These are phyloP conservation scores for Archips crataeganus DNA, from an alignment of 2,888 invertebrate species.

Conservation along the genomic window DNA sequence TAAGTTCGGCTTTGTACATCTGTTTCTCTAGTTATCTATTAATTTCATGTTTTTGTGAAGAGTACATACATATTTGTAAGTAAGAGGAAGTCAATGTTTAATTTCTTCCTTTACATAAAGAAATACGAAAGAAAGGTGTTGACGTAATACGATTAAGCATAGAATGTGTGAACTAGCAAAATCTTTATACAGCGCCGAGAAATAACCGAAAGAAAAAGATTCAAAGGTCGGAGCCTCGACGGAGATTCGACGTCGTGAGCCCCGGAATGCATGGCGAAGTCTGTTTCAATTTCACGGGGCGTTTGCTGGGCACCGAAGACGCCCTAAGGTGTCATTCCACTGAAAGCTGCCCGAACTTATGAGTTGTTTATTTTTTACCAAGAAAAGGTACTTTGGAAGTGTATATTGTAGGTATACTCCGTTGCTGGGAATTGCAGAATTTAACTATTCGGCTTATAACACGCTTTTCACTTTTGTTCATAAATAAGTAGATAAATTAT, in stretches of 20 bases:
- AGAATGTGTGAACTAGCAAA: slow-evolving; percentile 12
- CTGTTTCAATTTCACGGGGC: slow-evolving; percentile 84
- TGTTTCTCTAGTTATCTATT: too few relatives aligned
- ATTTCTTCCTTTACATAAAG: background rate
- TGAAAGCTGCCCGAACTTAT: slow-evolving; percentile 74
- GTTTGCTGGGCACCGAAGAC: slow-evolving; percentile 81
- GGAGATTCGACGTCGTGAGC: slow-evolving; percentile 60
- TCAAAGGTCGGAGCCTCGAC: slow-evolving; percentile 54
- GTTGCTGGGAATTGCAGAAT: background rate
- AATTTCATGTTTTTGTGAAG: too few relatives aligned
- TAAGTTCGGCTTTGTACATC: too few relatives aligned
- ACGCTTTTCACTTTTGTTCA: too few relatives aligned
- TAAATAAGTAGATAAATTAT: too few relatives aligned
- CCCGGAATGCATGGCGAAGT: slow-evolving; percentile 66
- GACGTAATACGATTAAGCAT: background rate
- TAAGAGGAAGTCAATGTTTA: too few relatives aligned
- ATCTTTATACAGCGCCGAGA: slow-evolving; percentile 11
- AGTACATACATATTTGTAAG: background rate
- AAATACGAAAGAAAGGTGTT: background rate
- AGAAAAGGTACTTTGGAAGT: slow-evolving; percentile 52
- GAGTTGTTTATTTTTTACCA: slow-evolving; percentile 72
- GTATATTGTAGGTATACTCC: background rate
- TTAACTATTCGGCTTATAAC: background rate
- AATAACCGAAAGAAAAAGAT: slow-evolving; percentile 59
- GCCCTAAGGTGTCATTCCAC: slow-evolving; percentile 82